These are phyloP conservation scores for Pollimyrus isidori DNA, from an alignment of 2,113 vertebrate genomes.

Conservation along the genomic window DNA sequence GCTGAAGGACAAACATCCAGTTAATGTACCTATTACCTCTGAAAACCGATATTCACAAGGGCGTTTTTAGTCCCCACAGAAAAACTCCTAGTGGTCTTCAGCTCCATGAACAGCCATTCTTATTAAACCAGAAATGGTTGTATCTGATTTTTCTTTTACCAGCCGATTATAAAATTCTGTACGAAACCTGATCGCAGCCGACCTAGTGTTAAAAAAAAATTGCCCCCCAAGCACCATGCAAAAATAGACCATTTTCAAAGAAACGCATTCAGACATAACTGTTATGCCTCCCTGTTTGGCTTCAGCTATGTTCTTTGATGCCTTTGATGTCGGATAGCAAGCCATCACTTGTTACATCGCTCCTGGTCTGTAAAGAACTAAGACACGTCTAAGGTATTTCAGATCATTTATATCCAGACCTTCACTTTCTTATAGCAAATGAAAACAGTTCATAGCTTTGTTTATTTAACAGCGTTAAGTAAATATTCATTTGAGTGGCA, in stretches of 20 bases:
- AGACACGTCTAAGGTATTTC: background rate
- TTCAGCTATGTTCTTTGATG: background rate
- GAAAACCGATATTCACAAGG: background rate
- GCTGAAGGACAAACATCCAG: background rate
- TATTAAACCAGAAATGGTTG: background rate
- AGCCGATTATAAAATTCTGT: background rate
- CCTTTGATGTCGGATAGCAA: conserved; percentile 17
- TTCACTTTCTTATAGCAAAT: background rate
- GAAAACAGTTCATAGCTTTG: background rate
- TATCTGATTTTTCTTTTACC: background rate
- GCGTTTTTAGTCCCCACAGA: background rate
- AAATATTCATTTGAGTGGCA: background rate
- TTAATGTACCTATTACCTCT: background rate
- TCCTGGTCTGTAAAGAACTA: background rate
- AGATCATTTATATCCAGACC: background rate
- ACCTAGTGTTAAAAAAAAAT: background rate
- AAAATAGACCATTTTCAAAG: background rate
- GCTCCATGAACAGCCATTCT: background rate
- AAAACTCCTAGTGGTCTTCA: background rate
- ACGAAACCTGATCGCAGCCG: background rate
- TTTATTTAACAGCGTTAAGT: background rate
- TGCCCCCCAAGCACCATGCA: background rate
- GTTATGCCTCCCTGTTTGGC: background rate
- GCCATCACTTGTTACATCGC: conserved; percentile 8
- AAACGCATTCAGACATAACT: conserved; percentile 2